Evolutionary conservation across 92 coral and sea anemone species (phyloP), one percentile per base, ranked within the genome.

Genomic region (Zoanthus solanderi): DNA sequence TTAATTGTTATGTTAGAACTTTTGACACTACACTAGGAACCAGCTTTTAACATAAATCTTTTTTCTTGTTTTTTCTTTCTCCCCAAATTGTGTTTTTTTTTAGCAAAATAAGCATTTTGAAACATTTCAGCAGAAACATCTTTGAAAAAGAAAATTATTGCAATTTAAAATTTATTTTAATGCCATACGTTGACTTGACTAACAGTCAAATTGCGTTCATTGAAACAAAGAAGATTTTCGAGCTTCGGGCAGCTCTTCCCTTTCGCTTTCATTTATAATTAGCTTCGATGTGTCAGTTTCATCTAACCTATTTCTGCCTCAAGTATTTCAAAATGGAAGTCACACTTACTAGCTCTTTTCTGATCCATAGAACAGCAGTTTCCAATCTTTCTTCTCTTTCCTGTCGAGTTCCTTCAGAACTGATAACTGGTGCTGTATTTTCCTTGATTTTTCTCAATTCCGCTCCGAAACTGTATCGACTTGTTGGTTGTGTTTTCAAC

Each of bases 321-420:
- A 69, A 69, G 30, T 50, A 50, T 50, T 50, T 9, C 12, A 12
- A 29, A 29, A 17, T 52, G 7, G 29, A 63, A 50, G 7, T 10
- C 28, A 15, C 5, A 89, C 99, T 88, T 63, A 97, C 99, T 91
- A 97, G 80, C 86, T 97, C 99, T 78, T 93, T 93, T 90, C 95
- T 80, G 46, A 97, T 91, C 99, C 99, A 97, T 17, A 90, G 84
- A 0, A 97, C 42, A n/a, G 99, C 98, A 58, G 88, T 88, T 79
- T 97, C 96, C 52, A 97, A 83, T 18, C 96, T 90, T n/a, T 91
- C 86, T 30, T 96, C 91, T 76, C 99, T 80, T 52, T 97, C 99
- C 57, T 94, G 92, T 15, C 89, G 93, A 52, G 95, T 97, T 71
- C 98, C 99, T 73, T 92, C 93, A n/a, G 95, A 92, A 34, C 48